Base-by-base conservation (phyloP, 1,140 invertebrate genomes). In the Chelonus insularis region DNA sequence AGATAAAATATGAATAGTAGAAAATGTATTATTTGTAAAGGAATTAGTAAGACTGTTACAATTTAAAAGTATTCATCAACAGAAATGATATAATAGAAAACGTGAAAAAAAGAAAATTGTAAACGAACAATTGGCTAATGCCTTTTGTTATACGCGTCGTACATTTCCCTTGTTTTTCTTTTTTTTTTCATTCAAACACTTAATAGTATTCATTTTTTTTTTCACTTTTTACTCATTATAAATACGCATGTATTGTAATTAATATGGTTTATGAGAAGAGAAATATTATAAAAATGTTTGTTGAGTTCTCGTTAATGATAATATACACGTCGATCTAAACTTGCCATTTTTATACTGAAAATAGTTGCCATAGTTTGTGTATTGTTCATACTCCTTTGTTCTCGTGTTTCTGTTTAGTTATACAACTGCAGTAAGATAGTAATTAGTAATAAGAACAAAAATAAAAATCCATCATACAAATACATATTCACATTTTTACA, bases 341-440 rank as follows among this genome's bases (percentile, higher is more conserved):
- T 75, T 77, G 75, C 75, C 74, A 77, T 77, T 75, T 75, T 63
- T 72, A 75, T 57, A 60, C 71, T 75, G n/a, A n/a, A n/a, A n/a
- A 62, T 57, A 73, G 73, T 74, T 76, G 75, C 74, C 74, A 77
- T 77, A 76, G 73, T 67, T 68, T 71, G n/a, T n/a, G n/a, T n/a
- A n/a, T n/a, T n/a, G n/a, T n/a, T n/a, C n/a, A n/a, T n/a, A n/a
- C n/a, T n/a, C n/a, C n/a, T n/a, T n/a, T n/a, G n/a, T 66, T 52
- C 57, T 65, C 65, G 20, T 55, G 14, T 48, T 36, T 60, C 52
- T 12, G 32, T 61, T 21, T 34, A 36, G 64, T 67, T 51, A 48
- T 63, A 58, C 60, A 50, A 57, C 66, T 67, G 66, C 8, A 32
- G 6, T 61, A 48, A 12, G n/a, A 48, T 55, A 12, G 16, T 16